Conservation (phyloP, 2,113 vertebrate species). For the Herpetotheres cachinnans region DNA sequence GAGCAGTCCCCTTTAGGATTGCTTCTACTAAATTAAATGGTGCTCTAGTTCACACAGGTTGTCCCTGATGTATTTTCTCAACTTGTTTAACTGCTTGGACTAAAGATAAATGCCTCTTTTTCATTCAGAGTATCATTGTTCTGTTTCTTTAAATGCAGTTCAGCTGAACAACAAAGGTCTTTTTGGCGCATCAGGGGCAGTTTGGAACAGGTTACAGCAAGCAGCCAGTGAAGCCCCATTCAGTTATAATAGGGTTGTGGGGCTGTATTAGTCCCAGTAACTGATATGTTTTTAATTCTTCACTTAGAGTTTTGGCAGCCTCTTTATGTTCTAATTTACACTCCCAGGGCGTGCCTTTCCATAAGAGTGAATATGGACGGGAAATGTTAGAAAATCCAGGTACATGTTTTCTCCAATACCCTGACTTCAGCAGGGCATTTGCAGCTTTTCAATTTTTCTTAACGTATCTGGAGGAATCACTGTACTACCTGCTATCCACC, state of each 20-base stretch:
- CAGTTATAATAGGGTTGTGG: background rate
- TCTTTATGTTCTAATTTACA: background rate
- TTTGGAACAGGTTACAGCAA: background rate
- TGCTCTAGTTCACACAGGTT: background rate
- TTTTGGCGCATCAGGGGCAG: background rate
- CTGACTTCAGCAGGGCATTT: too few species aligned
- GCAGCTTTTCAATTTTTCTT: background rate
- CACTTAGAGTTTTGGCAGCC: background rate
- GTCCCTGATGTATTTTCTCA: background rate
- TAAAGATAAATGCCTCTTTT: background rate
- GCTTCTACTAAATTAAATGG: background rate
- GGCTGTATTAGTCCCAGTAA: background rate
- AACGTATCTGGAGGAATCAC: background rate
- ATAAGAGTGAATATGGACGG: background rate
- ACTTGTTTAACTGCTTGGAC: background rate
- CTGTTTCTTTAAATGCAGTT: background rate
- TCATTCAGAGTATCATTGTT: background rate
- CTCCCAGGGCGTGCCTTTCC: background rate
- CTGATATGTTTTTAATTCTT: background rate
- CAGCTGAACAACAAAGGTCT: background rate
- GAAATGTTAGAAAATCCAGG: too few species aligned
- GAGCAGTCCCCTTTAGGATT: background rate
- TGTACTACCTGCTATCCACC: background rate
- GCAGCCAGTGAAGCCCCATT: background rate
- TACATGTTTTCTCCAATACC: too few species aligned